Evolutionary conservation across 1,140 invertebrate species (phyloP), one percentile per base, ranked within the genome.

Genomic region (Helicoverpa armigera): DNA sequence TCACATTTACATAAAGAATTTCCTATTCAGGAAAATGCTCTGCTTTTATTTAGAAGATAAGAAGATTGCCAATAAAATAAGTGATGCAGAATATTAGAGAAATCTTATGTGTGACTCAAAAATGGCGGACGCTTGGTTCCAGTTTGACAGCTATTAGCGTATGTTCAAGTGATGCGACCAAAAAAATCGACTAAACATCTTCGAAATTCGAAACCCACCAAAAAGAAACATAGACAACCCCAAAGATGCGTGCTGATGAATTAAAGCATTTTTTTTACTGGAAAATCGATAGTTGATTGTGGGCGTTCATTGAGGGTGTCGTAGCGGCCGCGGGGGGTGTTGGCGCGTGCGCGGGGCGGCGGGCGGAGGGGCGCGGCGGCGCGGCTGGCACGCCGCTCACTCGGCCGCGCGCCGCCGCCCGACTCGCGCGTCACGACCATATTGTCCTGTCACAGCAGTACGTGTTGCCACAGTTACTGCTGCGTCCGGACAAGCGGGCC

Each of bases 381-480:
- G 88, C 88, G 88, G 85, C 85, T 84, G 84, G 82, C 86, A 91
- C 88, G 87, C 35, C 93, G 90, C 92, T 91, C 90, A 92, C 93
- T 95, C 89, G 89, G 90, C 86, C 83, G 83, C 85, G 83, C 85
- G 83, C 86, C 85, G 81, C 92, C 95, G 95, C 89, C 80, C 81
- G 72, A 80, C 78, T 78, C 86, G 90, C 92, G 82, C 88, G 87
- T 82, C 87, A 95, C 97, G 96, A 95, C 97, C 96, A 98, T 98
- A 98, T 98, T 98, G 97, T 98, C 97, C 97, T 98, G 97, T 98
- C 97, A 98, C 97, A 98, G 97, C 97, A 98, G 97, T 98, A 98
- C 96, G 96, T 95, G 92, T 92, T 94, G 87, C 94, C 98, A 72
- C 69, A 54, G 69, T 72, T 72, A 98, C 97, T 98, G 97, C 97